Base-by-base conservation (phyloP, 1,140 invertebrate species). In the Drosophila micromelanica region DNA sequence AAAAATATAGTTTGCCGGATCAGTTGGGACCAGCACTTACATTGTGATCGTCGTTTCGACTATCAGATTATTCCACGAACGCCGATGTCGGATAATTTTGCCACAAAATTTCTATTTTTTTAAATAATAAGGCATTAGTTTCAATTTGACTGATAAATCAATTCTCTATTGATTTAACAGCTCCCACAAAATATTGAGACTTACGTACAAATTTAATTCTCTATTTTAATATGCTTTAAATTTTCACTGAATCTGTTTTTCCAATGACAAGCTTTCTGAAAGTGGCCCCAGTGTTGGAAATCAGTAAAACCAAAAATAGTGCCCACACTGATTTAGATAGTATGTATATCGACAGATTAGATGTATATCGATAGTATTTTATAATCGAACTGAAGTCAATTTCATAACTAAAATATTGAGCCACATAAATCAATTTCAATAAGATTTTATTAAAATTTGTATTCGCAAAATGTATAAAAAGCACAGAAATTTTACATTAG, bases 21-120 rank as follows among this genome's bases (percentile, higher is more conserved):
- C 2, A n/a, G 9, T 23, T 5, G 46, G 11, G 5, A 13, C 12
- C 12, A 6, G 11, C 13, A 43, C 37, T 46, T 61, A 61, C 37
- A 13, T 32, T n/a, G 42, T 38, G 45, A 35, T 48, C 20, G 32
- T 49, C 20, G 32, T 49, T 20, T 15, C 20, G 17, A 67, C 54
- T 38, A 48, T 48, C 7, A 64, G 35, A 63, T 30, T 46, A 23
- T 55, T 17, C 42, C 46, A 23, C 62, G 42, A 37, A 55, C 42
- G 42, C 51, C n/a, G 52, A n/a, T 27, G 40, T 49, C 13, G 12
- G 32, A 59, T 67, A 49, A 59, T 67, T 67, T 67, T 40, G 32
- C 59, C 43, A 48, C 20, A 40, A 57, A 43, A 30, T 48, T 27
- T 40, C 15, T 23, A 4, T 38, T 40, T 49, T 30, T 23, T 30